A percentile compares a stretch with the other conserved stretches of the same genome.
Evolutionary conservation across 2,888 invertebrate genomes (phyloP).

Genomic region (Dendrolimus pini): DNA sequence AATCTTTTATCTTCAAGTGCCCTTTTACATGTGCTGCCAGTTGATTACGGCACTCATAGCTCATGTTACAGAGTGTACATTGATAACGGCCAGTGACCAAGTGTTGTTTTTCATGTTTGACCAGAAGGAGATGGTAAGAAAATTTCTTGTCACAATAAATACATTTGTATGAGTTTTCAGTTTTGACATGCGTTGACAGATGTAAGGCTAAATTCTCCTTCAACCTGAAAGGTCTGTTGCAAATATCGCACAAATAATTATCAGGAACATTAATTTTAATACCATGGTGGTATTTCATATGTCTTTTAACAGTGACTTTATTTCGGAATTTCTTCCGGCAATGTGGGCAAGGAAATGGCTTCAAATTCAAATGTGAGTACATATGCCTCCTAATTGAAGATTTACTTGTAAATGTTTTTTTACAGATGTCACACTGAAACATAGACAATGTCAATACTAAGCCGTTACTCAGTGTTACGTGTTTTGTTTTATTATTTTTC

Average conservation of each 20-base stretch:
- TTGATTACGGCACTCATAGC: conserved; percentile 81
- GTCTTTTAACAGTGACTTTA: conserved; percentile 79
- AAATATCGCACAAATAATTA: conserved; percentile 82
- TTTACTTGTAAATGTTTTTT: conserved; percentile 79
- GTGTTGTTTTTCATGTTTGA: conserved; percentile 85
- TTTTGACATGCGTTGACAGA: conserved; percentile 80
- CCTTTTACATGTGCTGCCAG: conserved; percentile 80
- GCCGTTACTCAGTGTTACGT: conserved; percentile 30
- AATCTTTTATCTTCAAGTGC: conserved; percentile 85
- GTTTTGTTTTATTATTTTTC: conserved; percentile 18
- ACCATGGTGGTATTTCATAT: conserved; percentile 76
- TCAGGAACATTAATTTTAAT: conserved; percentile 28
- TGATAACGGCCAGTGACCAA: conserved; percentile 82
- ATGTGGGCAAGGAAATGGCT: conserved; percentile 78
- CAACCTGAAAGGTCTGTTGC: conserved; percentile 84
- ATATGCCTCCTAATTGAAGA: conserved; percentile 82
- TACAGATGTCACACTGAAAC: conserved; percentile 77
- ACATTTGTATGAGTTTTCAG: conserved; percentile 76
- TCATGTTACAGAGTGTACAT: conserved; percentile 83
- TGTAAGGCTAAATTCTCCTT: conserved; percentile 86
- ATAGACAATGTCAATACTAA: conserved; percentile 26
- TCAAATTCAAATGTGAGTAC: conserved; percentile 79
- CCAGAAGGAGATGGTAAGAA: conserved; percentile 39
- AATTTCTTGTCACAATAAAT: conserved; percentile 75
- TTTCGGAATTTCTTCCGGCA: conserved; percentile 81